A percentile compares a stretch with the other conserved stretches of the same genome.
Conservation (phyloP, 2,888 invertebrate genomes). For the Creontiades dilutus region DNA sequence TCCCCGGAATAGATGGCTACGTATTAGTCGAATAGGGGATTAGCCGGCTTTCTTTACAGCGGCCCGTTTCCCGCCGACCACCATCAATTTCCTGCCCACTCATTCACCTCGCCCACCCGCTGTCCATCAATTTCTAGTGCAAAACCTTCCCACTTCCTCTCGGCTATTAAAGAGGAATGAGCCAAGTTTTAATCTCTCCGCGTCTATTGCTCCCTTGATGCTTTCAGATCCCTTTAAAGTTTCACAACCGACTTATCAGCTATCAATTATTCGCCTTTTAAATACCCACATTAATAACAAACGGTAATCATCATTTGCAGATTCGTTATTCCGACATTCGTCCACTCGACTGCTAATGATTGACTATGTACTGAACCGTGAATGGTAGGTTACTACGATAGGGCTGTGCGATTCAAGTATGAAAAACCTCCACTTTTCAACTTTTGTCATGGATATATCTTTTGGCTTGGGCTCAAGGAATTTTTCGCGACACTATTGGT, state of each 20-base stretch:
- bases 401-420: too few species aligned
- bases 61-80: background rate
- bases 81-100: slow-evolving; percentile 23
- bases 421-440: too few species aligned
- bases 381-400: too few species aligned
- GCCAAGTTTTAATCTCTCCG: background rate
- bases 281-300: too few species aligned
- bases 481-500: too few species aligned
- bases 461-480: too few species aligned
- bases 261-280: background rate
- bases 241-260: background rate
- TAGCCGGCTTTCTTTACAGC: background rate
- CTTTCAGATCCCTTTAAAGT: background rate
- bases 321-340: too few species aligned
- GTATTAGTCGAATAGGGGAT: background rate
- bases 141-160: background rate
- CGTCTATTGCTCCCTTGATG: background rate
- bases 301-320: too few species aligned
- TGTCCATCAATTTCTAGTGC: slow-evolving; percentile 36
- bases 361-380: too few species aligned
- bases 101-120: background rate
- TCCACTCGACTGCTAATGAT: too few species aligned
- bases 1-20: background rate
- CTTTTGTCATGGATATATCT: too few species aligned
- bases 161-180: background rate